Base-by-base conservation (phyloP, 2,113 vertebrate genomes). In the Lucifuga dentata region DNA sequence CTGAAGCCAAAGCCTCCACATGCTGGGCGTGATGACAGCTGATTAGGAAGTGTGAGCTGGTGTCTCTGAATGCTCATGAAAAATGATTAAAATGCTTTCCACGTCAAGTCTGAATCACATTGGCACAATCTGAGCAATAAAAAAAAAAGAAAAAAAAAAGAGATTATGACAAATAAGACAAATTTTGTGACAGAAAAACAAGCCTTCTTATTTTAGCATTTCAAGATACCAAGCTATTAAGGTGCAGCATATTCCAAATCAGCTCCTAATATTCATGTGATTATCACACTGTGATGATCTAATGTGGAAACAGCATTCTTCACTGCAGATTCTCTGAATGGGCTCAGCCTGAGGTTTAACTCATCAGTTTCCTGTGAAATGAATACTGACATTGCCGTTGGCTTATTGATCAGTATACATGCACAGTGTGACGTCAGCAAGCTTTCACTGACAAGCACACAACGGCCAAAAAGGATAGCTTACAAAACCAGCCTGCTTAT, bases 371-470 rank as follows among this genome's bases (percentile, higher is more conserved):
- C 68, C 72, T 62, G 75, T 51, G 66, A 76, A 80, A 68, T 17
- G 17, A 76, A 50, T 23, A 38, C 36, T 15, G 24, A 43, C 41
- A 5, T 61, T 66, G 79, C 79, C 67, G 81, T 65, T 72, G 69
- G 75, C 57, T 48, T 62, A 89, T 90, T 19, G 80, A 89, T 80
- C 23, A 20, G 53, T 56, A 46, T 21, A 51, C 62, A 76, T 64
- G 66, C 77, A 59, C 63, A 32, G 55, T 21, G 11, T 84, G 85
- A 89, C 72, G 71, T 78, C 65, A 78, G 68, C 73, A 72, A 63
- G n/a, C 77, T 0, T 58, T 70, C 68, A 33, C 62, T 62, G 77
- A 80, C 81, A 68, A 24, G 68, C 49, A 17, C 72, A 76, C 58
- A 77, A 59, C 81, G 53, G 66, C 73, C 61, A 56, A 61, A 61